Conservation (phyloP, 2,888 invertebrate species). For the Metallyticus violacea region DNA sequence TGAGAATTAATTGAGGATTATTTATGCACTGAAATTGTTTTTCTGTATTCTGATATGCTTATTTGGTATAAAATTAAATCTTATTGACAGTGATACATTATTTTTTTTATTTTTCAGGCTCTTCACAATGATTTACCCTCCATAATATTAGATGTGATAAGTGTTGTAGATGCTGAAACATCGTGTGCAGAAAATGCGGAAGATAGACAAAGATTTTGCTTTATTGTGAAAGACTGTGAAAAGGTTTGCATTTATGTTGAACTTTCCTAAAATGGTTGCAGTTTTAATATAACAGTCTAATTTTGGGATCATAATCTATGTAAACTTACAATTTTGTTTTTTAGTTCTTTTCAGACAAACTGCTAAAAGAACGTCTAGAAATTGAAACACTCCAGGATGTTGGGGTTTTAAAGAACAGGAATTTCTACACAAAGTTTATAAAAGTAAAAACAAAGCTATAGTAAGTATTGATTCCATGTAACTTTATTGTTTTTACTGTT, state of each 20-base stretch:
- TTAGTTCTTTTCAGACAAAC: slow-evolving; percentile 72
- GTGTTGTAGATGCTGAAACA: slow-evolving; percentile 82
- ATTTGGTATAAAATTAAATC: too few relatives aligned
- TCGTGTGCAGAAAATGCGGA: slow-evolving; percentile 63
- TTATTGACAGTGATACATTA: too few relatives aligned
- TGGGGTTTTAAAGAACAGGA: slow-evolving; percentile 83
- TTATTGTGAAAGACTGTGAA: slow-evolving; percentile 75
- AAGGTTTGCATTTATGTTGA: slow-evolving; percentile 51
- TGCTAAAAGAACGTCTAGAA: slow-evolving; percentile 89
- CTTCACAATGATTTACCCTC: slow-evolving; percentile 79
- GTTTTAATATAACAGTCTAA: background rate
- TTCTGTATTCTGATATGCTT: too few relatives aligned
- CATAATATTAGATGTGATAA: slow-evolving; percentile 78
- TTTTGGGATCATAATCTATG: too few relatives aligned
- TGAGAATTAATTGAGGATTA: too few relatives aligned
- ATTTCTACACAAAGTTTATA: slow-evolving; percentile 91
- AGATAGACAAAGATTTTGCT: slow-evolving; percentile 72
- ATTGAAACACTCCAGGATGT: slow-evolving; percentile 91
- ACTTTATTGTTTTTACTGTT: too few relatives aligned
- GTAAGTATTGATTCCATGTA: slow-evolving; percentile 80
- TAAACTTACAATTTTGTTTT: slow-evolving; percentile 37
- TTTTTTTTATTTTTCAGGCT: slow-evolving; percentile 52
- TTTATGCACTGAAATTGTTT: too few relatives aligned
- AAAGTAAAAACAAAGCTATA: slow-evolving; percentile 97
- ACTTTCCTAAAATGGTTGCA: background rate